A percentile compares a stretch with the other conserved stretches of the same genome.
Conservation (phyloP, 30 jellyfish, hydroid and myxozoan species). For the Cassiopea xamachana region DNA sequence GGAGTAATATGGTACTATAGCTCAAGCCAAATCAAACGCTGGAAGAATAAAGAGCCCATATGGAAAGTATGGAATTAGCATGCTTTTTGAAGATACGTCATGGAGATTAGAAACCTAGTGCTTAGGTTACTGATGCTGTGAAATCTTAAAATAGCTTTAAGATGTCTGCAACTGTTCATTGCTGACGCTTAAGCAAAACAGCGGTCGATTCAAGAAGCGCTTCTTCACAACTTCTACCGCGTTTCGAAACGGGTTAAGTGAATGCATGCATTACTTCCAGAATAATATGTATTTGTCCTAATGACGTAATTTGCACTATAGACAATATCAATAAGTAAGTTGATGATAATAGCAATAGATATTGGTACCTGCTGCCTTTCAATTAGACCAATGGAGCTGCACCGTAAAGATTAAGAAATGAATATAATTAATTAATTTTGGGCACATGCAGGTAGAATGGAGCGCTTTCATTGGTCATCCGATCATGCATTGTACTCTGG, state of each 20-base stretch:
- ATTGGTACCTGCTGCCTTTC: constrained; percentile 21
- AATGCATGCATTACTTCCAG: background rate
- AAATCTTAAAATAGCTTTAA: too few species aligned
- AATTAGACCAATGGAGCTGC: constrained; percentile 6
- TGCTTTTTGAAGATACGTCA: too few species aligned
- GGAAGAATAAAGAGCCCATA: too few species aligned
- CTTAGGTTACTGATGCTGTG: too few species aligned
- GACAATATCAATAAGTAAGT: constrained; percentile 29
- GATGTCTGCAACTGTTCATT: too few species aligned
- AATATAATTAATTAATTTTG: constrained; percentile 26
- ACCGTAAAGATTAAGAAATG: constrained; percentile 4
- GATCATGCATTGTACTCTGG: background rate
- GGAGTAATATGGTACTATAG: too few species aligned
- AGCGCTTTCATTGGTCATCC: constrained; percentile 22
- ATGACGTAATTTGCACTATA: constrained; percentile 1
- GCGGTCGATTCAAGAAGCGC: background rate
- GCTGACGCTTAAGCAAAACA: background rate
- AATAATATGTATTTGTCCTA: background rate
- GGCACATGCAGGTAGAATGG: constrained; percentile 35
- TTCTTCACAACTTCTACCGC: background rate
- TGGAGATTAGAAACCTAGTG: too few species aligned
- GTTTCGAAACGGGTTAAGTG: background rate
- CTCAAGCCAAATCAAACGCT: too few species aligned
- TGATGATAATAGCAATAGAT: constrained; percentile 3
- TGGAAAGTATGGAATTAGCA: too few species aligned